phyloP scores from a whole-genome alignment of 2,888 invertebrate species.

The Chorisops tibialis region DNA sequence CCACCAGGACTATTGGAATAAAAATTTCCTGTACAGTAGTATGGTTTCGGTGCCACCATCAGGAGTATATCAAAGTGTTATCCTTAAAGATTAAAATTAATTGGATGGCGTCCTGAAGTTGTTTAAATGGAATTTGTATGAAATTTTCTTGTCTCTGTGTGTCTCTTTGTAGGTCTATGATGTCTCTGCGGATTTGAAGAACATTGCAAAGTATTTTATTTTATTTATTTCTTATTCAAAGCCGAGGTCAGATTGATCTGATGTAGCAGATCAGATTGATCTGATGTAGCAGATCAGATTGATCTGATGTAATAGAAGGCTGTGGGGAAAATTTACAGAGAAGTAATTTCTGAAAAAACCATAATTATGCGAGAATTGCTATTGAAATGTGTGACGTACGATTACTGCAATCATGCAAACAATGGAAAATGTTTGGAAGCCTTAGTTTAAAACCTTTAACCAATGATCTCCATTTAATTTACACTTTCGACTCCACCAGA shows the following conservation, averaged over 20 bases:
- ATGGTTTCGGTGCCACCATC: neutral
- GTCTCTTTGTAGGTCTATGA: too few species aligned
- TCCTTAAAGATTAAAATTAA: conserved; percentile 31
- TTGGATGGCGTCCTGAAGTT: conserved; percentile 30
- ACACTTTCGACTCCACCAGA: too few species aligned
- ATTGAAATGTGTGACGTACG: too few species aligned
- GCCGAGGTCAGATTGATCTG: neutral
- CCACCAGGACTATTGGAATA: neutral
- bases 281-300: neutral
- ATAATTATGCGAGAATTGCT: too few species aligned
- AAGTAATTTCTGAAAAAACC: too few species aligned
- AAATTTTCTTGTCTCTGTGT: conserved; percentile 18
- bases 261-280: neutral
- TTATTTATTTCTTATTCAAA: too few species aligned
- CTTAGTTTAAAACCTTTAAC: too few species aligned
- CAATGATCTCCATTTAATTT: too few species aligned
- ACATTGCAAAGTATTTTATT: neutral
- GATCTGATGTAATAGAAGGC: neutral
- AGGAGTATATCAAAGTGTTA: conserved; percentile 26
- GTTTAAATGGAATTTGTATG: conserved; percentile 28
- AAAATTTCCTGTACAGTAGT: neutral
- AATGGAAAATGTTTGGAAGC: too few species aligned
- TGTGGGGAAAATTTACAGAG: too few species aligned
- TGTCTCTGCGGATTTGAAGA: neutral
- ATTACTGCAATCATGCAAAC: too few species aligned